Conservation (phyloP, 2,797 vertebrate genomes). For the Tiaroga cobitis region DNA sequence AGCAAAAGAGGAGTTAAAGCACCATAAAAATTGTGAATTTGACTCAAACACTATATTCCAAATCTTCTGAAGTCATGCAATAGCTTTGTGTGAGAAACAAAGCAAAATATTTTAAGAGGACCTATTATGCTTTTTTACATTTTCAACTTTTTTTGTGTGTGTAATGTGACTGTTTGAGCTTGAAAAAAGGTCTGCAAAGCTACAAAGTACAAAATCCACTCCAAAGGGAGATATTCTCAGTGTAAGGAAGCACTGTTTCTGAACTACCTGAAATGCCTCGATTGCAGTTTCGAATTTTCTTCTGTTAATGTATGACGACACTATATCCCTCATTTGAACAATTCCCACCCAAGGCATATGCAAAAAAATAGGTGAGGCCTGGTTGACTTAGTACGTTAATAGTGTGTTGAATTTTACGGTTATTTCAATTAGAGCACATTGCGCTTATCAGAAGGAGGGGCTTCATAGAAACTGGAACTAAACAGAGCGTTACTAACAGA, state of each 20-base stretch:
- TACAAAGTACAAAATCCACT: no score
- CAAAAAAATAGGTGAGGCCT: neutral
- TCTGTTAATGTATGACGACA: neutral
- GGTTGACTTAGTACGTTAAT: neutral
- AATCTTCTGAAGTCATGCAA: neutral
- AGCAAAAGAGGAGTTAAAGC: neutral
- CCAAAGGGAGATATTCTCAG: no score
- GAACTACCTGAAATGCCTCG: neutral
- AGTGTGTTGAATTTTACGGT: neutral
- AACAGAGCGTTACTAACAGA: neutral
- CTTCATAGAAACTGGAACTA: neutral
- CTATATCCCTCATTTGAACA: neutral
- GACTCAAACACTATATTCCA: neutral
- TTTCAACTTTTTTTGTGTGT: no score
- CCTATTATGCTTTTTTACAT: no score
- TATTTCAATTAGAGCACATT: neutral
- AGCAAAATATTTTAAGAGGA: neutral
- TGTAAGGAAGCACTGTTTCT: neutral
- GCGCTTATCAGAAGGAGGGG: neutral
- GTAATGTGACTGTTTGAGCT: no score
- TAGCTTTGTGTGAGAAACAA: neutral
- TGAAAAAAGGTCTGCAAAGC: no score
- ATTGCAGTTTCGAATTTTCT: neutral
- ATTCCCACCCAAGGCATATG: neutral
- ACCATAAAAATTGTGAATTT: neutral